These are phyloP conservation scores for Pristionchus fissidentatus DNA, from an alignment of 2,888 invertebrate species.

Conservation along the genomic window DNA sequence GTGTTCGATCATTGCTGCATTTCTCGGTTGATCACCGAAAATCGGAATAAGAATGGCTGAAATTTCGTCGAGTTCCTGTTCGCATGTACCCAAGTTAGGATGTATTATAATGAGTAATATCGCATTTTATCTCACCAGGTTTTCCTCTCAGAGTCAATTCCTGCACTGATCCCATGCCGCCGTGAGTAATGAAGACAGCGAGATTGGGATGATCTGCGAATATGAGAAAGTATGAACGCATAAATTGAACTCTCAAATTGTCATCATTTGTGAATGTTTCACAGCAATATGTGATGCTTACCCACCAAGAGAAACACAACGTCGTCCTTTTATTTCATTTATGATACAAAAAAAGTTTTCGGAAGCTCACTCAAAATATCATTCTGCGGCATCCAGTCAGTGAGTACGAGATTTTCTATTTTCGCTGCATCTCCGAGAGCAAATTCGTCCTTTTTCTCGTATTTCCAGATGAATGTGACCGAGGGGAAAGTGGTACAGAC, in stretches of 20 bases:
- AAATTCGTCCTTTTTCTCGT: conserved; percentile 30
- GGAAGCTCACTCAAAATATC: conserved; percentile 3
- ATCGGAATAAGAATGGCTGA: conserved; percentile 27
- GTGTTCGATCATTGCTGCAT: conserved; percentile 14
- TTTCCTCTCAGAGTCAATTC: conserved; percentile 13
- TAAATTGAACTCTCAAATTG: background rate
- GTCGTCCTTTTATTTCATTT: too few relatives aligned
- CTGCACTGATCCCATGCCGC: conserved; percentile 38
- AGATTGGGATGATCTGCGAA: conserved; percentile 15
- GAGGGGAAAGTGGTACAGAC: background rate
- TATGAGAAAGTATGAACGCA: background rate
- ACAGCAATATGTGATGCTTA: too few relatives aligned
- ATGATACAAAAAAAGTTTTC: too few relatives aligned
- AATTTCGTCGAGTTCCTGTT: background rate
- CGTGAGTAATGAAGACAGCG: conserved; percentile 16
- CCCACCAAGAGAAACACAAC: too few relatives aligned
- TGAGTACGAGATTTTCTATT: background rate
- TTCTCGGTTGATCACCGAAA: conserved; percentile 16
- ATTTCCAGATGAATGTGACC: conserved; percentile 13
- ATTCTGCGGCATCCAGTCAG: conserved; percentile 35
- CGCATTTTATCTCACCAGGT: background rate
- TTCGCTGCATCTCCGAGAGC: background rate
- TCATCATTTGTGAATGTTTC: too few relatives aligned
- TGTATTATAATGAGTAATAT: background rate
- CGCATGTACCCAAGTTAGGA: background rate